These are phyloP conservation scores for Holotrichia oblita DNA, from an alignment of 1,140 invertebrate species.

Conservation along the genomic window DNA sequence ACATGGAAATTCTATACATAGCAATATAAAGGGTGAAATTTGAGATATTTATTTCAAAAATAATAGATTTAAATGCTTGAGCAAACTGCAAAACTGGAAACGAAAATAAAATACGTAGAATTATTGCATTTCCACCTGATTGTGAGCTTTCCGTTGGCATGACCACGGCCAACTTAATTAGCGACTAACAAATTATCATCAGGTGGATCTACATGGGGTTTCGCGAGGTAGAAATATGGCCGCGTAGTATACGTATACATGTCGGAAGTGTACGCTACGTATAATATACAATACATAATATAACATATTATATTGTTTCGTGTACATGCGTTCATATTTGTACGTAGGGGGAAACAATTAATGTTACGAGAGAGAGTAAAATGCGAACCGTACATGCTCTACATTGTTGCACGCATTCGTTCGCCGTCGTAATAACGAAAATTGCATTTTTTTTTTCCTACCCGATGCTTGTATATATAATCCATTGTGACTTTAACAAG, in stretches of 20 bases:
- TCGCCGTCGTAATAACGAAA: background rate
- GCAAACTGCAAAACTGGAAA: background rate
- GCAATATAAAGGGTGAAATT: too few relatives aligned
- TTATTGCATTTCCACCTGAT: conserved; percentile 11
- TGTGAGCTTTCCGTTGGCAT: conserved; percentile 26
- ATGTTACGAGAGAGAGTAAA: conserved; percentile 25
- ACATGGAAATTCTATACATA: too few relatives aligned
- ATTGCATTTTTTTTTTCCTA: too few relatives aligned
- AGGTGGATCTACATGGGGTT: conserved; percentile 32
- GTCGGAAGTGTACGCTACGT: conserved; percentile 24
- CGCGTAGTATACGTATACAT: background rate
- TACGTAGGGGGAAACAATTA: background rate
- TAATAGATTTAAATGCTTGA: too few relatives aligned
- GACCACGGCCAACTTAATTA: conserved; percentile 30
- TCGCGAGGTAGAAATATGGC: conserved; percentile 19
- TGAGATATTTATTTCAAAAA: too few relatives aligned
- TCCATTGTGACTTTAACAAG: conserved; percentile 32
- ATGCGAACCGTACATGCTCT: conserved; percentile 4
- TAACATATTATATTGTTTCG: conserved; percentile 14
- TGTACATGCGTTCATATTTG: background rate
- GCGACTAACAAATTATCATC: conserved; percentile 19
- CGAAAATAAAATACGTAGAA: background rate
- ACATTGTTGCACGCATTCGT: conserved; percentile 22
- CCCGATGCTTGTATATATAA: background rate
- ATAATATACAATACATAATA: conserved; percentile 17